Evolutionary conservation across 1,140 invertebrate genomes (phyloP).

Genomic region (Pseudoatta argentina): DNA sequence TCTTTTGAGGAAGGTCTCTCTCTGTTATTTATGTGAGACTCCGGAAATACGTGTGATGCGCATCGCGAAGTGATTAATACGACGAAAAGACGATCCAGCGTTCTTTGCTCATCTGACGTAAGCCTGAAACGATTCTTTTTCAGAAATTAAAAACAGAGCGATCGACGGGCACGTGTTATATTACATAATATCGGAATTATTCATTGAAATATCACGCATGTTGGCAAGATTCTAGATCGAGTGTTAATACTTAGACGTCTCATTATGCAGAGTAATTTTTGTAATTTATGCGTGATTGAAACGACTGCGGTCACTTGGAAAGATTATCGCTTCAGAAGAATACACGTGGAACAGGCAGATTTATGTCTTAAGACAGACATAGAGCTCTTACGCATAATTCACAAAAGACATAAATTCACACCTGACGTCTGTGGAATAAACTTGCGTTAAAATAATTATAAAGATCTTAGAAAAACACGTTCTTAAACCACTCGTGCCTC

Average conservation of each 20-base stretch:
- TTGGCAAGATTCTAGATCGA: not conserved
- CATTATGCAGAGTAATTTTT: constrained; percentile 26
- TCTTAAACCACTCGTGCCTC: not conserved
- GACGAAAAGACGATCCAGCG: constrained; percentile 23
- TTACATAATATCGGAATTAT: constrained; percentile 42
- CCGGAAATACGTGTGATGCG: constrained; percentile 54
- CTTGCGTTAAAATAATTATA: not conserved
- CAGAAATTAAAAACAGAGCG: constrained; percentile 33
- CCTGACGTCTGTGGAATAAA: not conserved
- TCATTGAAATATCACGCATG: not conserved
- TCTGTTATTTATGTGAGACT: constrained; percentile 27
- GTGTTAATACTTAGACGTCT: constrained; percentile 11
- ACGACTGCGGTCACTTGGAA: constrained; percentile 5
- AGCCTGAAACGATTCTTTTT: constrained; percentile 24
- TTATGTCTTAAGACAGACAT: not conserved
- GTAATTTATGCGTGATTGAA: constrained; percentile 36
- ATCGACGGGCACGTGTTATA: not conserved
- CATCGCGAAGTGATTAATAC: constrained; percentile 41
- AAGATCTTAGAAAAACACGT: not conserved
- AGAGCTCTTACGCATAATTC: constrained; percentile 25
- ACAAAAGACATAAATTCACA: constrained; percentile 25
- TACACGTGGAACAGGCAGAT: constrained; percentile 19
- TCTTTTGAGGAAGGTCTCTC: not conserved
- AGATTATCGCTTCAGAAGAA: constrained; percentile 20
- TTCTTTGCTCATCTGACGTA: constrained; percentile 42